Base-by-base conservation (phyloP, 2,113 vertebrate genomes). In the Amblyornis subalaris region DNA sequence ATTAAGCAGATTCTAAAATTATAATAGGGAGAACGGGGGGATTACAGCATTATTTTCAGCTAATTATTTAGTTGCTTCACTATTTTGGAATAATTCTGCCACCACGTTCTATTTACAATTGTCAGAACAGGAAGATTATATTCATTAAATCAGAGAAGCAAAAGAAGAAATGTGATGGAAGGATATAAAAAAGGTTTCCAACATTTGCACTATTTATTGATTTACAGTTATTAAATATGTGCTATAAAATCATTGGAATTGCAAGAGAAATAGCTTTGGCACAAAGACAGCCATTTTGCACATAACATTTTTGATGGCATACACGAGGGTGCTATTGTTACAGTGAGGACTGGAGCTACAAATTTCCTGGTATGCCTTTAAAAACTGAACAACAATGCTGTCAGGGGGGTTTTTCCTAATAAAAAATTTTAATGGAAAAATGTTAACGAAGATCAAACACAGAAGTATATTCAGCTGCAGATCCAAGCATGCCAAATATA, bases 191-290 rank as follows among this genome's bases (percentile, higher is more conserved):
- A 84, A 64, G 40, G 23, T 53, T 90, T 90, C 31, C 76, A 83
- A 64, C 40, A 67, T 74, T 74, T 90, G 50, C 65, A 71, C 42
- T 90, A 91, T 67, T 92, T 91, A 85, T 83, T 85, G 64, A 95
- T 74, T 81, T 89, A 61, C 28, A 69, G 48, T 84, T 93, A 86
- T 89, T 92, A 78, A 92, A n/a, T 60, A 78, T 10, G 50, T 76
- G 57, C 66, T 77, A 67, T 60, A 88, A 94, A 92, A 50, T 69
- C 57, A 88, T 3, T 74, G n/a, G 16, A 86, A 95, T 50, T 87
- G 65, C 84, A 61, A 62, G 0, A 85, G 94, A 74, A 94, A 95
- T 67, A 92, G 69, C 53, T 94, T 87, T 96, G 94, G 94, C 92
- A 92, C 76, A 65, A 85, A 81, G 42, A 42, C 91, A 82, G 81